A percentile compares a stretch with the other conserved stretches of the same genome.
Conservation (phyloP, 2,797 vertebrate species). For the Pipistrellus pygmaeus region DNA sequence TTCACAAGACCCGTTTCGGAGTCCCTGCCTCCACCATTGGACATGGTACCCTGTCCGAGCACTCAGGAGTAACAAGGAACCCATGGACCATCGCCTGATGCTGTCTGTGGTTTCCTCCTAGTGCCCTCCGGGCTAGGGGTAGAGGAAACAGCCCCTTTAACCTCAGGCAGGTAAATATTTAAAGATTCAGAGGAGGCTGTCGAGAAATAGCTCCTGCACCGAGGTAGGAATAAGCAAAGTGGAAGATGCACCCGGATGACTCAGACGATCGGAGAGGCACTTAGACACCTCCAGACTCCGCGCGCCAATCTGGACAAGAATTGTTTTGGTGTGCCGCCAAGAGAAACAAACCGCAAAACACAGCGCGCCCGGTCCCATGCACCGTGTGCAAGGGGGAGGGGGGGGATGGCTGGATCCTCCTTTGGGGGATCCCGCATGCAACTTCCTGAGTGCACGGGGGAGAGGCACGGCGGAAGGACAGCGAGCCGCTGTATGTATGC, state of each 20-base stretch:
- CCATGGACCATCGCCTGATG: neutral
- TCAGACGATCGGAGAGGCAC: conserved; percentile 28
- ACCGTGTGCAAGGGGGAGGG: neutral
- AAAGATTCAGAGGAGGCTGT: conserved; percentile 43
- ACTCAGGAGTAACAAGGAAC: neutral
- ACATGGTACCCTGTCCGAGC: neutral
- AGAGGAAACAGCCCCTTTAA: neutral
- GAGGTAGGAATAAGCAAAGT: conserved; percentile 73
- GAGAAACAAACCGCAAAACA: neutral
- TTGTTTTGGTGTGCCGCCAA: neutral
- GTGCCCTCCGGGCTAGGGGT: neutral
- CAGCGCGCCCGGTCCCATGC: conserved; percentile 58
- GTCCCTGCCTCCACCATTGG: neutral
- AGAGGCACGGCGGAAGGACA: neutral
- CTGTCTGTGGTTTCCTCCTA: conserved; percentile 47
- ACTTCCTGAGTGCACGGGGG: conserved; percentile 42
- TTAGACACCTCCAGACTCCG: neutral
- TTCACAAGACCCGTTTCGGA: neutral
- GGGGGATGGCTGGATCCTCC: neutral
- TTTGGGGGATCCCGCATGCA: neutral
- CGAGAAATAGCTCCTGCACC: conserved; percentile 39
- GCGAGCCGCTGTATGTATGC: neutral
- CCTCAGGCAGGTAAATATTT: conserved; percentile 63
- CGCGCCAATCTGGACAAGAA: conserved; percentile 36
- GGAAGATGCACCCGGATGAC: conserved; percentile 42